Conservation (phyloP, 2,797 vertebrate species). For the Schizothorax lantsangensis region DNA sequence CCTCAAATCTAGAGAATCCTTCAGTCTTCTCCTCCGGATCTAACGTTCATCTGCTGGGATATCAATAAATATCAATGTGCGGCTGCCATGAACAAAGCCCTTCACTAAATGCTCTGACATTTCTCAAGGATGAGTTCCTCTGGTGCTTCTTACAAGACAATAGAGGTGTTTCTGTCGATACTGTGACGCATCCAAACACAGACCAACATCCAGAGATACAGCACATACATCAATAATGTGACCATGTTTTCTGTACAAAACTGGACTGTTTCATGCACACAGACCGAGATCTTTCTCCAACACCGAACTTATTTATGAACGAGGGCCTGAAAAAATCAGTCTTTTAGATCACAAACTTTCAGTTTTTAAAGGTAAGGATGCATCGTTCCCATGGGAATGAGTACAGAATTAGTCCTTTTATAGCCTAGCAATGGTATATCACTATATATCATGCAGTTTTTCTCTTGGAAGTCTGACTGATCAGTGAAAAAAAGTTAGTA, state of each 20-base stretch:
- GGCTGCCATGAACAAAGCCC: constrained; percentile 46
- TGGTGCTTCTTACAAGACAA: constrained; percentile 36
- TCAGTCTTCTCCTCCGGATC: not conserved
- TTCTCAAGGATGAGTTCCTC: constrained; percentile 20
- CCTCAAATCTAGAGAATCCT: not conserved
- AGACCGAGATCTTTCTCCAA: not conserved
- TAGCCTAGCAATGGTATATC: not conserved
- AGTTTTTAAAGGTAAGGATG: not conserved
- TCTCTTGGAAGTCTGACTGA: not conserved
- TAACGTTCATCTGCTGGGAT: constrained; percentile 37
- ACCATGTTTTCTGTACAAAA: not conserved
- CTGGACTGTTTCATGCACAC: not conserved
- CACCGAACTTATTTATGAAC: not conserved
- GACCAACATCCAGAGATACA: not conserved
- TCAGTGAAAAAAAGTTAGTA: not conserved
- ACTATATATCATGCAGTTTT: not conserved
- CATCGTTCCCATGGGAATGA: no score
- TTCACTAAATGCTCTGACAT: constrained; percentile 47
- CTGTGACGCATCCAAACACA: constrained; percentile 25
- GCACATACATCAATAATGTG: not conserved
- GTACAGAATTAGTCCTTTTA: not conserved
- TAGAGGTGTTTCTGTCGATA: constrained; percentile 12
- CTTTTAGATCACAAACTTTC: not conserved
- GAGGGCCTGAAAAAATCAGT: not conserved
- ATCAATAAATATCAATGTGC: constrained; percentile 49